Evolutionary conservation across 2,797 vertebrate genomes (phyloP).

Genomic region (Orestias chungarensis): DNA sequence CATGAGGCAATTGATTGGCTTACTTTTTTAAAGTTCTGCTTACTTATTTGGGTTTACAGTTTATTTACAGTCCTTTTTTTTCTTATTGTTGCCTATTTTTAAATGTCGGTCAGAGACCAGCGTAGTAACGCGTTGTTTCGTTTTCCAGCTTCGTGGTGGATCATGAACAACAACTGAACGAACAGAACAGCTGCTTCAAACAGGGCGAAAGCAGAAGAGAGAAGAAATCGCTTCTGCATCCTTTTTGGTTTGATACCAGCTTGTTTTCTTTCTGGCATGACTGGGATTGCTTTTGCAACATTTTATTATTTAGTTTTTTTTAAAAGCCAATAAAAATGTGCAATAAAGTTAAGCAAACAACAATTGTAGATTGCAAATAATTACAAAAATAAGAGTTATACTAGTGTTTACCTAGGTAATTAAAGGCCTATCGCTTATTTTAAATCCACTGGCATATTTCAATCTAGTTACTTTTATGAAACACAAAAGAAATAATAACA

Average conservation of each 20-base stretch:
- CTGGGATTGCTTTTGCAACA: slow-evolving; percentile 46
- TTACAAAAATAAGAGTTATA: slow-evolving; percentile 29
- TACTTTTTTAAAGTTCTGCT: no score
- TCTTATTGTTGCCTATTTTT: neutral
- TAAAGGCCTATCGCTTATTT: slow-evolving; percentile 30
- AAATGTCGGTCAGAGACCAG: no score
- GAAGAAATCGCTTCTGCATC: slow-evolving; percentile 7
- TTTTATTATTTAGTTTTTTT: slow-evolving; percentile 18
- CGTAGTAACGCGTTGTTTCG: slow-evolving; percentile 21
- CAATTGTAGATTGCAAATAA: slow-evolving; percentile 23
- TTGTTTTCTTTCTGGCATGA: slow-evolving; percentile 58
- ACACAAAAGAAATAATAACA: slow-evolving; percentile 20
- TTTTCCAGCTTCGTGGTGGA: slow-evolving; percentile 91
- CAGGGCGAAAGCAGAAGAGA: slow-evolving; percentile 33
- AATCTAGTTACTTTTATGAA: slow-evolving; percentile 45
- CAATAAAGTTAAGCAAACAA: slow-evolving; percentile 19
- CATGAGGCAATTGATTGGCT: no score
- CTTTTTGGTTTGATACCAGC: slow-evolving; percentile 46
- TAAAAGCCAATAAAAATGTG: slow-evolving; percentile 36
- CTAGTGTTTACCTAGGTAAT: slow-evolving; percentile 46
- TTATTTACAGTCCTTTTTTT: no score
- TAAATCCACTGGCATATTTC: slow-evolving; percentile 33
- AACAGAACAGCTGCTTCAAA: slow-evolving; percentile 26
- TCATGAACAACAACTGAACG: slow-evolving; percentile 91
- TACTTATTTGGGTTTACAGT: no score